Evolutionary conservation across 2,888 invertebrate species (phyloP), one percentile per base, ranked within the genome.

Genomic region (Druceiella hillmani): DNA sequence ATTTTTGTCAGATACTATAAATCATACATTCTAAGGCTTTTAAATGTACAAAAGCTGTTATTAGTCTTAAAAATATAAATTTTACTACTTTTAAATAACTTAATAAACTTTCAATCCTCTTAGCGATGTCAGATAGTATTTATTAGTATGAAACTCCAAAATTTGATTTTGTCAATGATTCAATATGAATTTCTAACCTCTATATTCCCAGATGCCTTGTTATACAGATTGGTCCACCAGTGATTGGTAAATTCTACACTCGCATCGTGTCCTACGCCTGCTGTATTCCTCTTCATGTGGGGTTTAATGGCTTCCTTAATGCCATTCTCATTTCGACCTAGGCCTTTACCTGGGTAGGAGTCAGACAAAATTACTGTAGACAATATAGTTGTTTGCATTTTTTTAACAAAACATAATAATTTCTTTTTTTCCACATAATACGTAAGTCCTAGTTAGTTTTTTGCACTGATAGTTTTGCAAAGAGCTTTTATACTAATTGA

Each of bases 181-280:
- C 22, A 20, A 7, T 7, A 20, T 20, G n/a, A 7, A 20, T 52
- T 41, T 34, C 52, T 51, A 38, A 82, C 76, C 54, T 78, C 65
- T 4, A 87, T 72, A 58, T 83, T 85, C 3, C 70, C 72, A 2
- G 83, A 75, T 2, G 87, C 85, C 51, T 80, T 80, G 53, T 90
- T 80, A 53, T 81, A 91, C 5, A 83, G 67, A 6, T 78, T 74
- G 45, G 83, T 83, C 89, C 89, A 90, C 91, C 91, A 92, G 50
- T 87, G 83, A 47, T 84, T 81, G 1, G 82, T 84, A 53, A 83
- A 87, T 51, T 85, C 81, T 4, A 81, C 76, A 0, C 81, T 80
- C 2, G 75, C 66, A 56, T 87, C 80, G 49, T 86, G 83, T 0
- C 92, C 93, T 13, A 94, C 57, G 0, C 90, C 90, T 1, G 78